Conservation (phyloP, 1,140 invertebrate species). For the Ylistrum balloti region DNA sequence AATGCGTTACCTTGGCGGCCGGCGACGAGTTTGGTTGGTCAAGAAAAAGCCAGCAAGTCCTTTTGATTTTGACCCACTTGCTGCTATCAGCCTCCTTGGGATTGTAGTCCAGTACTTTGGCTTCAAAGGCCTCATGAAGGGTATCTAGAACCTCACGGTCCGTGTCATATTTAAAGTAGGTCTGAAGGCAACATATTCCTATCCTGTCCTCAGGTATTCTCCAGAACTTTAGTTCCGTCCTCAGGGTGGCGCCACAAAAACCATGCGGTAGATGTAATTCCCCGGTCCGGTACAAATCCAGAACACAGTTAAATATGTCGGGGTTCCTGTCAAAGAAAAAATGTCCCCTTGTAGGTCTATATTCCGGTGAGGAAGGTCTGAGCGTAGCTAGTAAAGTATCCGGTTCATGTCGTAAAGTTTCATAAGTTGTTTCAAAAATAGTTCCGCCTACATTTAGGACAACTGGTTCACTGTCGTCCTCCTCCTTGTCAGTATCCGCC, state of each 20-base stretch:
- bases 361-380: constrained; percentile 17
- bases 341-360: neutral
- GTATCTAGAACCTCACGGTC: constrained; percentile 41
- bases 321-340: constrained; percentile 61
- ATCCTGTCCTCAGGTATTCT: constrained; percentile 39
- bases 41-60: neutral
- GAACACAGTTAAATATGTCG: constrained; percentile 52
- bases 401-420: constrained; percentile 45
- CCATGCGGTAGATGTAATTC: constrained; percentile 44
- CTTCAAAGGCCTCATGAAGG: neutral
- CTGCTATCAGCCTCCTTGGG: constrained; percentile 23
- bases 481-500: neutral
- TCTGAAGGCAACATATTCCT: constrained; percentile 50
- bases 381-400: constrained; percentile 46
- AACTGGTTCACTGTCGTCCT: neutral
- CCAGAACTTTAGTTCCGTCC: constrained; percentile 57
- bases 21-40: constrained; percentile 22
- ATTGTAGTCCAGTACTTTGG: constrained; percentile 19
- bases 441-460: constrained; percentile 56
- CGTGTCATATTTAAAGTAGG: constrained; percentile 53
- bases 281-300: constrained; percentile 57
- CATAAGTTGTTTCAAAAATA: constrained; percentile 51
- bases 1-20: neutral
- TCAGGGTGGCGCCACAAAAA: constrained; percentile 50
- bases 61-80: constrained; percentile 14